Conservation (phyloP, 2,797 vertebrate species). For the Anisognathus igniventris region DNA sequence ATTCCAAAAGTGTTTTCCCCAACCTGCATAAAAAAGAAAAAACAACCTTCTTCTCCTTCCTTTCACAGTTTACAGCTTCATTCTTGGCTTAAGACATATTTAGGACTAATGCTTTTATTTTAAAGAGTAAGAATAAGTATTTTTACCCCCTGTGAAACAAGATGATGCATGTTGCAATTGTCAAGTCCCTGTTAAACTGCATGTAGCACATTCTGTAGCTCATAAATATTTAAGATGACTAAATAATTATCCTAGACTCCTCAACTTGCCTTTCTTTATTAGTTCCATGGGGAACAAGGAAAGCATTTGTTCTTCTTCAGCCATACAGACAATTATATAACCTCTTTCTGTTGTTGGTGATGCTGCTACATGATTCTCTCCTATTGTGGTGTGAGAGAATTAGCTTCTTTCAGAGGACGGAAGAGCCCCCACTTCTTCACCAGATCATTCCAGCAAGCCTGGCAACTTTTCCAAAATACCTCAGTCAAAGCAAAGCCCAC, state of each 20-base stretch:
- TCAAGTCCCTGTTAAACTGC: slow-evolving; percentile 73
- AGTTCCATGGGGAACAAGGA: slow-evolving; percentile 66
- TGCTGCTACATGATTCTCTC: neutral
- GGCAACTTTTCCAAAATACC: slow-evolving; percentile 7
- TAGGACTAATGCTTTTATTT: slow-evolving; percentile 64
- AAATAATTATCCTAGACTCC: slow-evolving; percentile 75
- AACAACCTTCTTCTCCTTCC: neutral
- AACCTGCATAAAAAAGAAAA: neutral
- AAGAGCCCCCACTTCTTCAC: neutral
- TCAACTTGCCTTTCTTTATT: slow-evolving; percentile 68
- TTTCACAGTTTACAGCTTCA: neutral
- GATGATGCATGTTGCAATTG: slow-evolving; percentile 71
- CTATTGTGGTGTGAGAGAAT: neutral
- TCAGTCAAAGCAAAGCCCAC: neutral
- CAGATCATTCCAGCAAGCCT: neutral
- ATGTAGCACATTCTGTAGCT: slow-evolving; percentile 67
- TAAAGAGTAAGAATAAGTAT: slow-evolving; percentile 55
- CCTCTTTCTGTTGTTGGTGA: slow-evolving; percentile 15
- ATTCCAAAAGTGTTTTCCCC: neutral
- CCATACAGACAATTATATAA: slow-evolving; percentile 59
- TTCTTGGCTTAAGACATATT: slow-evolving; percentile 21
- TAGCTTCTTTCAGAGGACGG: neutral
- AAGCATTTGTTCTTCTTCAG: slow-evolving; percentile 70
- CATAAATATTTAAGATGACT: slow-evolving; percentile 78
- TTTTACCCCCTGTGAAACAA: slow-evolving; percentile 69